phyloP scores from a whole-genome alignment of 1,140 invertebrate genomes.

The Tigriopus japonicus region DNA sequence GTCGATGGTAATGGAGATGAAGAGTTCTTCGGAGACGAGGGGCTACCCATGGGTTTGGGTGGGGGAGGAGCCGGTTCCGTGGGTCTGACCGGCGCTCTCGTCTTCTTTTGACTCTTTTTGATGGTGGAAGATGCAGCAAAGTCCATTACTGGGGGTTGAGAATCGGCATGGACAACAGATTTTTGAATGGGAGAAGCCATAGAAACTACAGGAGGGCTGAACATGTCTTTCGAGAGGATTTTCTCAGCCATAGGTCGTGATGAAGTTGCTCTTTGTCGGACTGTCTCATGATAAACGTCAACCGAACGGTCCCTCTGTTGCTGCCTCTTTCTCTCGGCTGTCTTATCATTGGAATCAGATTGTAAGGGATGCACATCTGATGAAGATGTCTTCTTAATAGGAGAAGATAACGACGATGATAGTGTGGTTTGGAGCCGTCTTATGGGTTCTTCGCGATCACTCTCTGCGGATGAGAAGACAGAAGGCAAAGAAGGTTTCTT shows the following conservation, averaged over 20 bases:
- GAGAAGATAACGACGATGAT: too few species aligned
- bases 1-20: too few species aligned
- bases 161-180: background rate
- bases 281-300: slow-evolving; percentile 21
- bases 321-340: slow-evolving; percentile 13
- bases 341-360: too few species aligned
- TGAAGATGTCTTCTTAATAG: too few species aligned
- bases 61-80: too few species aligned
- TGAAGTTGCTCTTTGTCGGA: slow-evolving; percentile 17
- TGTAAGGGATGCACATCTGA: too few species aligned
- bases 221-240: background rate
- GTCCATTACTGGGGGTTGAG: background rate
- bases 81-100: too few species aligned
- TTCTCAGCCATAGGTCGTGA: background rate
- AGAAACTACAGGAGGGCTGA: background rate
- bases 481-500: too few species aligned
- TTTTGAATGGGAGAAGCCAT: background rate
- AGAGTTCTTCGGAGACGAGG: too few species aligned
- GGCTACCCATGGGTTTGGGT: background rate
- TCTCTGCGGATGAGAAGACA: too few species aligned
- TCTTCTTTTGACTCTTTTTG: background rate
- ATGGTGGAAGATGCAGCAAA: background rate
- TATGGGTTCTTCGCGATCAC: too few species aligned
- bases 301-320: slow-evolving; percentile 20
- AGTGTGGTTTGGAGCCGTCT: too few species aligned